Evolutionary conservation across 2,797 vertebrate genomes (phyloP), one percentile per base, ranked within the genome.

Genomic region (Macropodus opercularis): DNA sequence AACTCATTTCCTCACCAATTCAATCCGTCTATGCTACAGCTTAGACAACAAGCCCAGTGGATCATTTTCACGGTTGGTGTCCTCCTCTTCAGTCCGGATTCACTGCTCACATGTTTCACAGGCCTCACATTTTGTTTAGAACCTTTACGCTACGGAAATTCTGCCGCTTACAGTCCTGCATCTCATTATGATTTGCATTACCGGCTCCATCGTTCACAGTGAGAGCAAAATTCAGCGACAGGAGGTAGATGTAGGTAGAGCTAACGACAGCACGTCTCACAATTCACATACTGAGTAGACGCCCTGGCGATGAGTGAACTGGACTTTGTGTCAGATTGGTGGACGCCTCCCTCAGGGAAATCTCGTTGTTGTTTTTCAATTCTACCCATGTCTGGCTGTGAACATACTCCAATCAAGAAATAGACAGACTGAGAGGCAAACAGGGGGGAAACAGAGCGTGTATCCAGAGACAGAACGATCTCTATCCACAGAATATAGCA

Each of bases 41-140:
- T 68, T n/a, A 58, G 42, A 57, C 69, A 61, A 68, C 32, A 61
- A 67, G 46, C 69, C 57, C 24, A 65, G 6, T 73, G 57, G 27
- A 60, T 60, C 48, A 36, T 26, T 57, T 71, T 72, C 38, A 34
- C 32, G 48, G 39, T 42, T 40, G 64, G 31, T 2, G 2, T 17
- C 36, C 31, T 59, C 61, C 35, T 17, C 58, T 64, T 21, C 0
- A 0, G 54, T 70, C 19, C 41, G 42, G 29, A 63, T 51, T 29
- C 39, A 21, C 31, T 14, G 44, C 38, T 63, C 32, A n/a, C 46
- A 41, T 23, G 46, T 66, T 65, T n/a, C 29, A 32, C 17, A 27
- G 35, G 40, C 29, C n/a, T 47, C 42, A 48, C 21, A 31, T 36
- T 56, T 14, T 26, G 24, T 58, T 62, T 54, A 23, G 53, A 31